Evolutionary conservation across 2,888 invertebrate genomes (phyloP).

Genomic region (Slavum lentiscoides): DNA sequence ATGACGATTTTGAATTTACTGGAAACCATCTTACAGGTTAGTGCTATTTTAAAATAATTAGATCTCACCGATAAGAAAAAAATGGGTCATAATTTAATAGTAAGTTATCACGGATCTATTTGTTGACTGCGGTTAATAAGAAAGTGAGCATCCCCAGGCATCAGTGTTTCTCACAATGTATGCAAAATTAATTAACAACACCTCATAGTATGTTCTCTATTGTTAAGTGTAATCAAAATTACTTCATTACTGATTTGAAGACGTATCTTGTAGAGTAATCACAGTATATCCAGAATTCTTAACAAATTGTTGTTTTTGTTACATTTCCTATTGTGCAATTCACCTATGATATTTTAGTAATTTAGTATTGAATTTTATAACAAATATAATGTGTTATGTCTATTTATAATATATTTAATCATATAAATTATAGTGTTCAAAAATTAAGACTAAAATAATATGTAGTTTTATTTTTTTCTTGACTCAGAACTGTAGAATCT

Average conservation of each 20-base stretch:
- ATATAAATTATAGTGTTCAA: no score
- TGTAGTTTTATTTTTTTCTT: no score
- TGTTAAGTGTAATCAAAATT: slow-evolving; percentile 4
- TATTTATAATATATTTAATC: no score
- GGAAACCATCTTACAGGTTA: slow-evolving; percentile 94
- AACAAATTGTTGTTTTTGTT: not conserved
- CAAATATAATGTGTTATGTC: not conserved
- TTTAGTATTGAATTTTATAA: not conserved
- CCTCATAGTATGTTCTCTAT: not conserved
- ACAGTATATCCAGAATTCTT: not conserved
- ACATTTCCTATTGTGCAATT: no score
- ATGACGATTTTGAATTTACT: slow-evolving; percentile 98
- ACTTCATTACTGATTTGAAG: slow-evolving; percentile 9
- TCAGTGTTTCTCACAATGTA: not conserved
- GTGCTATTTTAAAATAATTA: slow-evolving; percentile 14
- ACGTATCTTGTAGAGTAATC: slow-evolving; percentile 1
- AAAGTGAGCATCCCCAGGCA: not conserved
- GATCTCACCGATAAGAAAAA: not conserved
- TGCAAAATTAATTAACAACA: slow-evolving; percentile 1
- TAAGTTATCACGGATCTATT: not conserved
- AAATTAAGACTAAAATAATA: no score
- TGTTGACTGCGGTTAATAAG: not conserved
- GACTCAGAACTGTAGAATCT: no score
- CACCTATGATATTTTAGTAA: not conserved
- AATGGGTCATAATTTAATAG: not conserved